Evolutionary conservation across 2,888 invertebrate species (phyloP), one percentile per base, ranked within the genome.

Genomic region (Desoria tigrina): DNA sequence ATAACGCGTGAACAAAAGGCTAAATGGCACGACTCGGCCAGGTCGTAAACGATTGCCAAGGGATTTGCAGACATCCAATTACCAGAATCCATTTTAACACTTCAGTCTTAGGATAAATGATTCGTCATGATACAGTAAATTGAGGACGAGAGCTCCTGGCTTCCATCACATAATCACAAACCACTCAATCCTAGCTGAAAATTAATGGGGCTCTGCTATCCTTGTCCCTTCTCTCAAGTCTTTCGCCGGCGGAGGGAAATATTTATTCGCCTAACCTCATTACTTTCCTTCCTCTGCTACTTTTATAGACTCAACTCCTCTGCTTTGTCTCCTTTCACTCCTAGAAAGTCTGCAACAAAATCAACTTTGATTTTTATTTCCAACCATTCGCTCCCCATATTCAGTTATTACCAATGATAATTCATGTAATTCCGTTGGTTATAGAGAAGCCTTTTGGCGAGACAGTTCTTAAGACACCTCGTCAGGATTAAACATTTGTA

Each of bases 61-160:
- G 70, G 68, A 72, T 54, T 72, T 72, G 62, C 71, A 68, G 72
- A 73, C 74, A 72, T 75, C 75, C 75, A 75, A 75, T 75, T 75
- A 75, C 72, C 67, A 69, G 70, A 65, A 74, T 72, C 73, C 72
- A 73, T 72, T 74, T 72, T 63, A 71, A 64, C 64, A 55, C 58
- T 61, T 61, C 57, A 54, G 42, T 45, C 53, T 54, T 49, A 51
- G 67, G 64, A 67, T 63, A 67, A 67, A 67, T 67, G 67, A 67
- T 68, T 68, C 64, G 64, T 65, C 61, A 39, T 61, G 56, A 63
- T 62, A 62, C 49, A 54, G 21, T 62, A 54, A 62, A 62, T 62
- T 61, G 54, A 45, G 55, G 42, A 21, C 42, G 61, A 61, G 39
- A 61, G 45, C 49, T 55, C 45, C 62, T 62, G 62, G 62, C 55